Evolutionary conservation across 1,140 invertebrate genomes (phyloP).

Genomic region (Sinonovacula constricta): DNA sequence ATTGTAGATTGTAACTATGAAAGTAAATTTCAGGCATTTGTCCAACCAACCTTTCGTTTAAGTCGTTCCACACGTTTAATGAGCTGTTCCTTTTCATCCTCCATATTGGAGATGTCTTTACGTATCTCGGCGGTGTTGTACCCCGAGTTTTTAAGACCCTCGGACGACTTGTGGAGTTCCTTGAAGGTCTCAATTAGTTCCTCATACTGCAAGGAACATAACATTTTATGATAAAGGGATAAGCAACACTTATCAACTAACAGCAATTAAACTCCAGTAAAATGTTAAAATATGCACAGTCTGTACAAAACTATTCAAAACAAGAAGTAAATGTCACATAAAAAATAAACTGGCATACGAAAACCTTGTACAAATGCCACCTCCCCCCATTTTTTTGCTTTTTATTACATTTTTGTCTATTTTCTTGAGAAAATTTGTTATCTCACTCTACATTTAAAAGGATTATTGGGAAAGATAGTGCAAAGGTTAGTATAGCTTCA

Average conservation of each 20-base stretch:
- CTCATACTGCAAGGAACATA: slow-evolving; percentile 82
- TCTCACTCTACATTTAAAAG: no score
- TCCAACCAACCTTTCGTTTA: slow-evolving; percentile 82
- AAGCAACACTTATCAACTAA: not conserved
- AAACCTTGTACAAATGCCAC: not conserved
- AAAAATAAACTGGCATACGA: not conserved
- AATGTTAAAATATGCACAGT: no score
- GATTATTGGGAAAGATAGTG: no score
- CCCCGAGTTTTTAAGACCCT: slow-evolving; percentile 83
- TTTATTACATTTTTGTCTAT: no score
- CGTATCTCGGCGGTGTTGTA: slow-evolving; percentile 81
- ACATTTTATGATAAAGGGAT: not conserved
- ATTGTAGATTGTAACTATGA: no score
- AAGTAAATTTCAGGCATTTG: no score
- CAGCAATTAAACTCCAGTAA: not conserved
- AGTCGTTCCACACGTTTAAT: slow-evolving; percentile 86
- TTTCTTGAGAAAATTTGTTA: no score
- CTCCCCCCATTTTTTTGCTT: no score
- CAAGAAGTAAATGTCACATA: not conserved
- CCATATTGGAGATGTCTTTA: slow-evolving; percentile 90
- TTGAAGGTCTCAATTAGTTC: slow-evolving; percentile 91
- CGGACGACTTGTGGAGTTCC: slow-evolving; percentile 86
- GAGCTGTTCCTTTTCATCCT: slow-evolving; percentile 89
- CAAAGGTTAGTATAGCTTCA: no score
- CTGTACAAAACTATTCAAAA: not conserved